phyloP scores from a whole-genome alignment of 2,888 invertebrate species.

The Nineta flava region DNA sequence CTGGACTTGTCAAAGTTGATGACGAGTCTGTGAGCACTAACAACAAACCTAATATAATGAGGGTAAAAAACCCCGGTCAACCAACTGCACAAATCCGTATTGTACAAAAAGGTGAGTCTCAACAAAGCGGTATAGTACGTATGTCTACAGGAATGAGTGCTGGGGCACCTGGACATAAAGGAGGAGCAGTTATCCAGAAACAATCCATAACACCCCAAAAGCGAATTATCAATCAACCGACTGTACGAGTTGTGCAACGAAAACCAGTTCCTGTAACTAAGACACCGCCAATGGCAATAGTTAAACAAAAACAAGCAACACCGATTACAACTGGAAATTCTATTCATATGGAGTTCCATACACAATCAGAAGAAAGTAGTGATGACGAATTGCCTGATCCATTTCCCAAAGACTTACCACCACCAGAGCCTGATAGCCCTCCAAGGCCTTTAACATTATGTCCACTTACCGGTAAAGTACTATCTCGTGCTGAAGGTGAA shows the following conservation, averaged over 20 bases:
- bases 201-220: constrained; percentile 5
- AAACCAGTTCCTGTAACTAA: constrained; percentile 8
- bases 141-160: constrained; percentile 14
- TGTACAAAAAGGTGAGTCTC: constrained; percentile 23
- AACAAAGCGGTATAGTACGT: constrained; percentile 24
- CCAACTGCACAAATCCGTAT: constrained; percentile 25
- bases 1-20: constrained; percentile 56
- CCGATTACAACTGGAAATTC: constrained; percentile 18
- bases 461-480: constrained; percentile 41
- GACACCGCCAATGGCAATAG: constrained; percentile 14
- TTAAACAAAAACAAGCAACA: constrained; percentile 14
- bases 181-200: constrained; percentile 12
- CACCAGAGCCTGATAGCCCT: constrained; percentile 43
- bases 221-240: constrained; percentile 9
- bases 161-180: constrained; percentile 17
- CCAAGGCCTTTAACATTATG: constrained; percentile 55
- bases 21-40: constrained; percentile 28
- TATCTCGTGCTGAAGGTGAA: constrained; percentile 44
- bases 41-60: constrained; percentile 15
- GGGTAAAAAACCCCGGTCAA: constrained; percentile 15
- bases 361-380: constrained; percentile 33
- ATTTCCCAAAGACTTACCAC: constrained; percentile 37
- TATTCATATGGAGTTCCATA: constrained; percentile 29
- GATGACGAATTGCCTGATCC: constrained; percentile 48
- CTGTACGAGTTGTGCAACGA: constrained; percentile 10